Conservation (phyloP, 2,888 invertebrate genomes). For the Papilio gigon region DNA sequence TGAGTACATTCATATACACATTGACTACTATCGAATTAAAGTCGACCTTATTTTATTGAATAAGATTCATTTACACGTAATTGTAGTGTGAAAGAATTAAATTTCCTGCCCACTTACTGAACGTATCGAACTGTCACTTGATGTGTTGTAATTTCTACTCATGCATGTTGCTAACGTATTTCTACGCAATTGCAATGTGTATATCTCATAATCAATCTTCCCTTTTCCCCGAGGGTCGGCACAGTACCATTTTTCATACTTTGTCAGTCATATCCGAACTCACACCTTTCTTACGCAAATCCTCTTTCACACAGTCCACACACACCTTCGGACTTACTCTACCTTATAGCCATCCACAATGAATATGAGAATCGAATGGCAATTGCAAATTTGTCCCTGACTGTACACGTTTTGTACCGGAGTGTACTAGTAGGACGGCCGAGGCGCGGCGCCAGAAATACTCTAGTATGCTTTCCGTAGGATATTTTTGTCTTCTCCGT, state of each 20-base stretch:
- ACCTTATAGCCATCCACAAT: too few species aligned
- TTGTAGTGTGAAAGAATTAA: neutral
- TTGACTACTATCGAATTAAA: constrained; percentile 5
- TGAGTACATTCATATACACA: constrained; percentile 43
- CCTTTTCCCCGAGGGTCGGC: too few species aligned
- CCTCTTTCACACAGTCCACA: too few species aligned
- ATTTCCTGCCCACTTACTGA: neutral
- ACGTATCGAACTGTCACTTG: too few species aligned
- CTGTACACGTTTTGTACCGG: constrained; percentile 31
- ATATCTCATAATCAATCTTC: too few species aligned
- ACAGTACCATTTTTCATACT: too few species aligned
- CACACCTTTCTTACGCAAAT: too few species aligned
- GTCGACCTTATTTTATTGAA: constrained; percentile 41
- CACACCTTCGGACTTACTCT: too few species aligned
- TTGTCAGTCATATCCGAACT: too few species aligned
- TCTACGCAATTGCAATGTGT: neutral
- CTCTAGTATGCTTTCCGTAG: constrained; percentile 52
- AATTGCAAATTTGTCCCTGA: neutral
- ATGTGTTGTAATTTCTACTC: too few species aligned
- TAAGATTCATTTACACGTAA: constrained; percentile 17
- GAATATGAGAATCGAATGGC: too few species aligned
- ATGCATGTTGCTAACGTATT: neutral
- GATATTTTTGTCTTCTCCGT: constrained; percentile 67
- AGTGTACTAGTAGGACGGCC: constrained; percentile 35
- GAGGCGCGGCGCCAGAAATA: constrained; percentile 59